Percentiles rank a stretch among this genome's conserved stretches.
phyloP scores from a whole-genome alignment of 2,797 vertebrate genomes.

The Heteromormyrus szaboi region DNA sequence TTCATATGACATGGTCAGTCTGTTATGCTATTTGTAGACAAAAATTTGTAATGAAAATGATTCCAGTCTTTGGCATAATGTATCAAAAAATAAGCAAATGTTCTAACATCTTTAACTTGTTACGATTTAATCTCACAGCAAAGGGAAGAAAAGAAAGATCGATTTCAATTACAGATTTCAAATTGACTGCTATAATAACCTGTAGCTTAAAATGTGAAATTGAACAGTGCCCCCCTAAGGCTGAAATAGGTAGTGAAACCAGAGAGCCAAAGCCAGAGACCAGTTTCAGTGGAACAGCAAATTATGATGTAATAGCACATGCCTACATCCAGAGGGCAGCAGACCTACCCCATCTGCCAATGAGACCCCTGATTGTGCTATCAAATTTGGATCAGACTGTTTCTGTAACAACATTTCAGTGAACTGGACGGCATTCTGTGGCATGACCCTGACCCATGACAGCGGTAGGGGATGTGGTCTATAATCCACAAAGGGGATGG shows the following conservation, averaged over 20 bases:
- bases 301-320: background rate
- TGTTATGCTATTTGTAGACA: background rate
- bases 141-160: background rate
- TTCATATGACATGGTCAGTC: background rate
- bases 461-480: background rate
- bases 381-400: background rate
- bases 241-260: background rate
- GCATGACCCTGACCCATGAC: background rate
- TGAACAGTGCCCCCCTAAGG: background rate
- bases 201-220: background rate
- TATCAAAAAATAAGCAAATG: background rate
- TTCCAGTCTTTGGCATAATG: background rate
- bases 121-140: background rate
- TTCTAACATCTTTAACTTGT: background rate
- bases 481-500: background rate
- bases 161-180: background rate
- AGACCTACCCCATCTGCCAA: background rate
- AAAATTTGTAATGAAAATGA: background rate
- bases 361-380: background rate
- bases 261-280: background rate
- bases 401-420: background rate
- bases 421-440: background rate
- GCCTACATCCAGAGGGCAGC: constrained; percentile 3
- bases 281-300: background rate
- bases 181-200: background rate